phyloP scores from a whole-genome alignment of 2,113 vertebrate species.

The Myiagra hebetior region DNA sequence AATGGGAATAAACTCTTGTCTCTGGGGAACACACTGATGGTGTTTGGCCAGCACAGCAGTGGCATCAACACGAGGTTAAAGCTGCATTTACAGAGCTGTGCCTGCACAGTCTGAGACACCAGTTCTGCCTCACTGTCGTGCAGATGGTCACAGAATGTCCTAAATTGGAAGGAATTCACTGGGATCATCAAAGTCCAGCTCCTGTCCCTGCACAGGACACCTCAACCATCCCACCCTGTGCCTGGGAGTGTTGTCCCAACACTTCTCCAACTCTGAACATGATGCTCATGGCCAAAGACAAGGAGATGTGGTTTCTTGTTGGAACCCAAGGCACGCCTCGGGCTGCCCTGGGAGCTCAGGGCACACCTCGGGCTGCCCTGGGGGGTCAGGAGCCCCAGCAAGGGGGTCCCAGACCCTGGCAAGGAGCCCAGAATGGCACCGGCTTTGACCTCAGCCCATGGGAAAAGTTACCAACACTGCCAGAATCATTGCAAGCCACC shows the following conservation, averaged over 20 bases:
- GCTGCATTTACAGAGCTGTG: background rate
- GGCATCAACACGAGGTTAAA: background rate
- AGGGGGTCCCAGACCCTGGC: too few species aligned
- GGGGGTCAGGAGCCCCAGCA: too few species aligned
- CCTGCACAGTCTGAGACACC: background rate
- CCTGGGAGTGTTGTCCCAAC: fast-evolving
- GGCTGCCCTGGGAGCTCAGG: too few species aligned
- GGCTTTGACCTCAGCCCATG: too few species aligned
- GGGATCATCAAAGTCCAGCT: background rate
- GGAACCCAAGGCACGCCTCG: too few species aligned
- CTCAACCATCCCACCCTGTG: background rate
- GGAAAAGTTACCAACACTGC: too few species aligned
- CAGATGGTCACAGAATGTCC: background rate
- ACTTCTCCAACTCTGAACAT: background rate
- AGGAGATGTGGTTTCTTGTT: background rate
- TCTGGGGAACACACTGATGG: background rate
- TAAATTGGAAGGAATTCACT: too few species aligned
- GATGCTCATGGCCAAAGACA: background rate
- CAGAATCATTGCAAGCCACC: too few species aligned
- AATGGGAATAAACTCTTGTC: background rate
- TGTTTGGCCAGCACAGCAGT: background rate
- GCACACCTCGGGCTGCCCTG: too few species aligned
- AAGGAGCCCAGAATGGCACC: too few species aligned
- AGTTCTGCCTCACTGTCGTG: fast-evolving
- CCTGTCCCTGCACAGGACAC: background rate